Evolutionary conservation across 2,888 invertebrate species (phyloP).

Genomic region (Melikaiella ostensackeni): DNA sequence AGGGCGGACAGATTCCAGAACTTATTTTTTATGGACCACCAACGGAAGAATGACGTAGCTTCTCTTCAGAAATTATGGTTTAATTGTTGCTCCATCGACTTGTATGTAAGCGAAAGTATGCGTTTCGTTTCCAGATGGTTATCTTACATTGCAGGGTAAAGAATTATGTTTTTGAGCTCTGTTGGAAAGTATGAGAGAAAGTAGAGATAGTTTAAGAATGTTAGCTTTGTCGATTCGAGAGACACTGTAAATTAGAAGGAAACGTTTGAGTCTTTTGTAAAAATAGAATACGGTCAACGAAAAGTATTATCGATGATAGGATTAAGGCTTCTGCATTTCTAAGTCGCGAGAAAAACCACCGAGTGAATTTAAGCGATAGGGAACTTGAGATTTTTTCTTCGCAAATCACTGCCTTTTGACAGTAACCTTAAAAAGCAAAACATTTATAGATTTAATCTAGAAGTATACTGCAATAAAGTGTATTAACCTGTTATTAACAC

Average conservation of each 20-base stretch:
- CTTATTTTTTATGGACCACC: slow-evolving; percentile 96
- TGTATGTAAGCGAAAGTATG: slow-evolving; percentile 35
- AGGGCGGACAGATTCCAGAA: slow-evolving; percentile 98
- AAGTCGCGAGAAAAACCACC: slow-evolving; percentile 17
- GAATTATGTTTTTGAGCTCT: slow-evolving; percentile 13
- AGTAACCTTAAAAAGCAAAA: slow-evolving; percentile 32
- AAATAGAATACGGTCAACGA: slow-evolving; percentile 33
- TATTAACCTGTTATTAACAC: slow-evolving; percentile 31
- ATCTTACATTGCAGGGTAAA: slow-evolving; percentile 18
- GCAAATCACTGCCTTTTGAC: slow-evolving; percentile 37
- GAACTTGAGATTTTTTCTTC: slow-evolving; percentile 11
- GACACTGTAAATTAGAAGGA: slow-evolving; percentile 30
- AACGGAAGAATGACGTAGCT: slow-evolving; percentile 75
- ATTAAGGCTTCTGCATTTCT: slow-evolving; percentile 28
- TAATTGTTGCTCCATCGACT: slow-evolving; percentile 51
- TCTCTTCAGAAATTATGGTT: slow-evolving; percentile 61
- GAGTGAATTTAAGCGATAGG: slow-evolving; percentile 6
- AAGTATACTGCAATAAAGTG: slow-evolving; percentile 29
- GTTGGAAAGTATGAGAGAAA: slow-evolving; percentile 10
- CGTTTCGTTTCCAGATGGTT: slow-evolving; percentile 5
- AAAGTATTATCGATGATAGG: slow-evolving; percentile 35
- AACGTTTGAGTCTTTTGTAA: slow-evolving; percentile 32
- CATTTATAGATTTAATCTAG: slow-evolving; percentile 35
- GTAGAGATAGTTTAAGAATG: slow-evolving; percentile 25
- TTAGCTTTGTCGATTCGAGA: slow-evolving; percentile 21